Base-by-base conservation (phyloP, 2,113 vertebrate species). In the Gallinago jamesoni region DNA sequence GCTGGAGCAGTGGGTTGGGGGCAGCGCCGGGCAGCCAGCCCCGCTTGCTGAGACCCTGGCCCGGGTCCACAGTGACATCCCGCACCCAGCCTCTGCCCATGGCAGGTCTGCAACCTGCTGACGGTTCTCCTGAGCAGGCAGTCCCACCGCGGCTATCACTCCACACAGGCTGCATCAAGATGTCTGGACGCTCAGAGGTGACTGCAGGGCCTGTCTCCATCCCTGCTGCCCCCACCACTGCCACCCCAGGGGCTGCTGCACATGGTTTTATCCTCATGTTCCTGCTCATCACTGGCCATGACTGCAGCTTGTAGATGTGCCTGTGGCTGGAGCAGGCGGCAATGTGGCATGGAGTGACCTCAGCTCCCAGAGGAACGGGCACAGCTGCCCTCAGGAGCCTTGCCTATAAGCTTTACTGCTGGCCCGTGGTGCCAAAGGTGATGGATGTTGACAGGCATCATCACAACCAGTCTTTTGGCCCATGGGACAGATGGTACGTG, bases 1-100 rank as follows among this genome's bases (percentile, higher is more conserved):
- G 5, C 57, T 33, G 39, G 30, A 57, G 43, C 62, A 30, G 16
- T 30, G 33, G 68, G 47, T 12, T 67, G 62, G 56, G 48, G 39
- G 66, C 48, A 24, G 39, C 39, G n/a, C 39, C 1, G 1, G 56
- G 48, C 39, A 55, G 33, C 18, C 83, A 33, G 33, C 2, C 4
- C 12, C 13, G 6, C 56, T 24, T 3, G 0, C 82, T 50, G 64
- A 37, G 33, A 69, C 7, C 25, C 25, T 19, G 47, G n/a, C n/a
- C 75, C 62, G 1, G 1, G 39, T 16, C n/a, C 28, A 33, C 0
- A 2, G 9, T 19, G 6, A 39, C 3, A 1, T n/a, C 48, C 41
- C 1, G 4, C 56, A 20, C 33, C 4, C 28, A 70, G 75, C 3
- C 2, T 28, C 57, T 39, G 33, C 56, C 48, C 28, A 7, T 24